These are phyloP conservation scores for Cherax quadricarinatus DNA, from an alignment of 1,140 invertebrate species.

Conservation along the genomic window DNA sequence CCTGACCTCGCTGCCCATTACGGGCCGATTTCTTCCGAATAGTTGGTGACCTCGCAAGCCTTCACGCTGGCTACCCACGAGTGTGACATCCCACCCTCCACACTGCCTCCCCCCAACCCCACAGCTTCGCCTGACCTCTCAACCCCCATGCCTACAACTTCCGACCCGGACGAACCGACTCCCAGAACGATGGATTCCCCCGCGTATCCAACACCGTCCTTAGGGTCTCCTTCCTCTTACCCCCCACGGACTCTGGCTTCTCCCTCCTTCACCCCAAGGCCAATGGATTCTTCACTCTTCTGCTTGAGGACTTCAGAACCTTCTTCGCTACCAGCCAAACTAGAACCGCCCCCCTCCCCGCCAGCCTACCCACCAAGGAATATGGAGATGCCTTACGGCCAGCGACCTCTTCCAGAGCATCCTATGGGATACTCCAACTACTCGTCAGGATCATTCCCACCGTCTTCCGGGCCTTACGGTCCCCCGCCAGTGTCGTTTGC, in stretches of 20 bases:
- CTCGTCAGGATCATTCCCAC: conserved; percentile 68
- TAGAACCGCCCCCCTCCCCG: conserved; percentile 66
- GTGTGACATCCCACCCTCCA: conserved; percentile 66
- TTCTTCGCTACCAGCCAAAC: conserved; percentile 53
- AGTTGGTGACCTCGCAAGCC: conserved; percentile 66
- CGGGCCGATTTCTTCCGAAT: conserved; percentile 64
- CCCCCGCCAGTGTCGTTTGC: conserved; percentile 70
- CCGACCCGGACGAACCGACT: conserved; percentile 64
- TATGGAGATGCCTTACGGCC: conserved; percentile 69
- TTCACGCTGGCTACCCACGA: conserved; percentile 71
- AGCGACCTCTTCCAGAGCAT: conserved; percentile 64
- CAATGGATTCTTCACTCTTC: conserved; percentile 59
- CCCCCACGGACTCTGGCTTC: conserved; percentile 64
- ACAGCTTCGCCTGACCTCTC: conserved; percentile 70
- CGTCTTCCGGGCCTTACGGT: conserved; percentile 72
- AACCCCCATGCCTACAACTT: conserved; percentile 65
- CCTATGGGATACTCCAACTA: conserved; percentile 71
- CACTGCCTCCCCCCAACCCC: conserved; percentile 64
- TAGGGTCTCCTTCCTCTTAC: conserved; percentile 54
- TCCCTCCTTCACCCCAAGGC: conserved; percentile 56
- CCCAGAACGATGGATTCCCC: conserved; percentile 67
- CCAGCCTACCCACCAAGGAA: conserved; percentile 67
- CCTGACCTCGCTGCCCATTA: conserved; percentile 69
- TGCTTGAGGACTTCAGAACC: conserved; percentile 58
- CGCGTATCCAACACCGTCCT: conserved; percentile 50